These are phyloP conservation scores for Sarcophaga carnaria DNA, from an alignment of 2,888 invertebrate genomes.

Conservation along the genomic window DNA sequence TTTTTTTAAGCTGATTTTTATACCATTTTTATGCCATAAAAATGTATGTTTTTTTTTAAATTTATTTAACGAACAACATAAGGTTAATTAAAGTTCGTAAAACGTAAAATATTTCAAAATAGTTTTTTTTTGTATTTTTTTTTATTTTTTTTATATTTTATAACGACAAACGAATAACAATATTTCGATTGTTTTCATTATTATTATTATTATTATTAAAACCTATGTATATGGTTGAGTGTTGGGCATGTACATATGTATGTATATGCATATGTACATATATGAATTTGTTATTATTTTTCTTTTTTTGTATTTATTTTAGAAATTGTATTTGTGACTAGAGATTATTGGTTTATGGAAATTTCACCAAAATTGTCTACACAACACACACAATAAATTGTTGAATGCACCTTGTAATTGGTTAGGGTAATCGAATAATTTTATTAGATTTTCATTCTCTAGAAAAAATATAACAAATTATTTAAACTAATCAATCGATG, in stretches of 20 bases:
- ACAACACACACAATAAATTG: background rate
- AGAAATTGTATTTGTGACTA: no score
- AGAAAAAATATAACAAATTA: background rate
- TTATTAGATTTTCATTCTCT: background rate
- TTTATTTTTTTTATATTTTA: no score
- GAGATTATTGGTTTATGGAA: slow-evolving; percentile 14
- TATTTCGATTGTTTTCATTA: no score
- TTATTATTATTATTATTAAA: no score
- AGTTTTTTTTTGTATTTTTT: no score
- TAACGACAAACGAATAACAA: no score
- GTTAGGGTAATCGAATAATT: no score
- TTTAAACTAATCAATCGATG: slow-evolving; percentile 13
- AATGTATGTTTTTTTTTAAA: slow-evolving; percentile 1
- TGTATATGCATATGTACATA: background rate
- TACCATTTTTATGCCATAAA: background rate
- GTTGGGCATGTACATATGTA: no score
- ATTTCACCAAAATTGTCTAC: background rate
- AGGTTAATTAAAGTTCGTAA: slow-evolving; percentile 62
- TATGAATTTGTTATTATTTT: background rate
- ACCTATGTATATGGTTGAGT: no score
- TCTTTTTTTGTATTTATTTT: background rate
- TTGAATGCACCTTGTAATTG: background rate
- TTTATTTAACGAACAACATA: slow-evolving; percentile 44
- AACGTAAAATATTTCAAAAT: no score
- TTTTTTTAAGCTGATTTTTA: background rate